Base-by-base conservation (phyloP, 2,888 invertebrate species). In the Nomada lathburiana region DNA sequence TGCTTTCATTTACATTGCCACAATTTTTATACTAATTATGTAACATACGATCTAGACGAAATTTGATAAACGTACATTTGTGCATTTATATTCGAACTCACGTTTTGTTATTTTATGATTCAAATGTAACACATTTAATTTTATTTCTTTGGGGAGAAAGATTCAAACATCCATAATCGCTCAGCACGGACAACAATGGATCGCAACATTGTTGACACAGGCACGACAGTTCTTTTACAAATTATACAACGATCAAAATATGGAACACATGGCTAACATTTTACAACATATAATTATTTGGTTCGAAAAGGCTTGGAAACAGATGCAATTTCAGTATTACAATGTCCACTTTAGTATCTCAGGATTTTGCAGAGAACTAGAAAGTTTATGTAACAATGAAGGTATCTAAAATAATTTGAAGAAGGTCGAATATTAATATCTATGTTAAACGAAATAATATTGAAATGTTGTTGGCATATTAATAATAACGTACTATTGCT, bases 161-260 rank as follows among this genome's bases (percentile, higher is more conserved):
- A 89, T 93, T 70, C 90, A 91, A 86, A 74, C 88, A 42, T 90
- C 90, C 1, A 80, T 90, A 52, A 71, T 85, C 68, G 85, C 82
- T 44, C 93, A 93, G 63, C 91, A 93, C 20, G 88, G 88, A 64
- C 92, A 93, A 74, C 91, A 92, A 85, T 85, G 91, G 83, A 55
- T 92, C 18, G 47, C 82, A 10, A 60, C 85, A 65, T 89, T 90
- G 77, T 29, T 93, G 11, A 70, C 85, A 29, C 89, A 91, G 59
- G 68, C 89, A 50, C 88, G 76, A 60, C 85, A 87, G 68, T 71
- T 89, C 42, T 68, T 93, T 13, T 83, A 89, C 50, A 87, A 89
- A 72, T 65, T 91, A 18, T 86, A 69, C 67, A 87, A 88, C 29
- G 88, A 91, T 23, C 89, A 90, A 55, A 87, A 89, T 55, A 76